These are phyloP conservation scores for Chelon auratus DNA, from an alignment of 2,797 vertebrate genomes.

Conservation along the genomic window DNA sequence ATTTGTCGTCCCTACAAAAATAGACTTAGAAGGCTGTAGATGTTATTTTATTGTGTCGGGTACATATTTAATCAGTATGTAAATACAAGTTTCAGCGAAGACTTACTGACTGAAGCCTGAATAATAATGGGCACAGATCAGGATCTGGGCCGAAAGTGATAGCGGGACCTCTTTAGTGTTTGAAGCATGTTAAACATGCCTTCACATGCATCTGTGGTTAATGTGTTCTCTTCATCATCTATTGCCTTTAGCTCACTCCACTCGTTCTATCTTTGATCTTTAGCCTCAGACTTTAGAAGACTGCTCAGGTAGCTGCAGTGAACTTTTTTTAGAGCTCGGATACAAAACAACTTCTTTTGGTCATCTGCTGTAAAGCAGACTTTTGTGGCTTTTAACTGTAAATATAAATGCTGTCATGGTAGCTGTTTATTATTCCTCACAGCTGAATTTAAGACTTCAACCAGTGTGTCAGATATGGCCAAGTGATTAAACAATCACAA, in stretches of 20 bases:
- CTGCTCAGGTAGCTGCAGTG: background rate
- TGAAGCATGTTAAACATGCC: background rate
- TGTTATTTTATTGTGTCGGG: background rate
- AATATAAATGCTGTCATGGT: background rate
- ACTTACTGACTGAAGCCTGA: background rate
- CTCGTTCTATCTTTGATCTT: background rate
- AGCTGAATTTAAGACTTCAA: background rate
- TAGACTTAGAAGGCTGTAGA: background rate
- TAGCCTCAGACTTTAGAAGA: background rate
- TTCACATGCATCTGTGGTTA: background rate
- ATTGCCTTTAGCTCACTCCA: background rate
- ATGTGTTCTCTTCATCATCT: background rate
- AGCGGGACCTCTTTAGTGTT: background rate
- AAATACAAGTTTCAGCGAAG: background rate
- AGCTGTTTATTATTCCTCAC: background rate
- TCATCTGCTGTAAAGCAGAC: too few relatives aligned
- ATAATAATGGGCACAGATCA: too few relatives aligned
- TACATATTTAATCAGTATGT: background rate
- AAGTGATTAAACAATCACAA: too few relatives aligned
- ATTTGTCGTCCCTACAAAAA: too few relatives aligned
- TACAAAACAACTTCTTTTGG: background rate
- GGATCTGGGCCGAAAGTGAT: background rate
- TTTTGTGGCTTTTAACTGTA: background rate
- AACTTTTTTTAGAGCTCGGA: background rate
- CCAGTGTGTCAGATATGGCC: too few relatives aligned